These are phyloP conservation scores for Andrena bicolor DNA, from an alignment of 2,888 invertebrate species.

Conservation along the genomic window DNA sequence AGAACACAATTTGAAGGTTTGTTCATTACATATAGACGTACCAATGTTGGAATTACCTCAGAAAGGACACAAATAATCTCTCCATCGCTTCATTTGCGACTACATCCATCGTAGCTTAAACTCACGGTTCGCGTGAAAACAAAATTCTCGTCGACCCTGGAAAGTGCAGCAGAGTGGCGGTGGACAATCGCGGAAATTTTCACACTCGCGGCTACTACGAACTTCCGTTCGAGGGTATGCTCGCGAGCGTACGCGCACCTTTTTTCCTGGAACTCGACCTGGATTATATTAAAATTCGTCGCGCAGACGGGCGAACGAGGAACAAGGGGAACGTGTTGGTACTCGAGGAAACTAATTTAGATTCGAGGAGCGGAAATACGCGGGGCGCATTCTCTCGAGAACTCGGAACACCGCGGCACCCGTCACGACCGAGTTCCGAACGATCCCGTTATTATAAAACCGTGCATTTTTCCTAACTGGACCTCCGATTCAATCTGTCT, in stretches of 20 bases:
- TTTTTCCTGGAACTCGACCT: constrained; percentile 13
- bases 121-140: too few relatives aligned
- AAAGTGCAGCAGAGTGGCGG: background rate
- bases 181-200: background rate
- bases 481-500: constrained; percentile 15
- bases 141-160: background rate
- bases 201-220: background rate
- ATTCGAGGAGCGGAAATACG: constrained; percentile 53
- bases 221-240: constrained; percentile 2
- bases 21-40: too few relatives aligned
- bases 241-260: constrained; percentile 10
- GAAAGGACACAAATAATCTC: too few relatives aligned
- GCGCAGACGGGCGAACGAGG: constrained; percentile 12
- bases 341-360: constrained; percentile 54
- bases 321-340: constrained; percentile 33
- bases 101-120: too few relatives aligned
- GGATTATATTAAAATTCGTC: constrained; percentile 52
- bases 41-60: too few relatives aligned
- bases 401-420: constrained; percentile 28
- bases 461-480: constrained; percentile 6
- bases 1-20: too few relatives aligned
- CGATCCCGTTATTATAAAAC: constrained; percentile 49
- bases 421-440: constrained; percentile 30
- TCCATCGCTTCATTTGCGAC: too few relatives aligned
- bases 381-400: constrained; percentile 45